These are phyloP conservation scores for Scaptomyza flava DNA, from an alignment of 2,888 invertebrate genomes.

Conservation along the genomic window DNA sequence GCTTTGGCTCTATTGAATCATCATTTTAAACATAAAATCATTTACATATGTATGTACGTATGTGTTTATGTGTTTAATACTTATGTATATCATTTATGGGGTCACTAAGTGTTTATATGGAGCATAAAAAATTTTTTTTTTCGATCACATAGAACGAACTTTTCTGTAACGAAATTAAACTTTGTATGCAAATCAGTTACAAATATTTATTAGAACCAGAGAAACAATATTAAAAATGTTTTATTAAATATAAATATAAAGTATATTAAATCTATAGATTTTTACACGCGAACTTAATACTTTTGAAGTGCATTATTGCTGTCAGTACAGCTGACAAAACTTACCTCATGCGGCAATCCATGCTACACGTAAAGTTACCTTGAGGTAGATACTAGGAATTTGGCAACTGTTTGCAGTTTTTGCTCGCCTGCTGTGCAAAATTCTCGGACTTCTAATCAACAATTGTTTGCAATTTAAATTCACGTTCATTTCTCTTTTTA, in stretches of 20 bases:
- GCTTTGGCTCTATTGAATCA: conserved; percentile 6
- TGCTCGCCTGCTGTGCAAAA: conserved; percentile 53
- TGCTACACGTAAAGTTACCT: background rate
- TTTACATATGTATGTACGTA: background rate
- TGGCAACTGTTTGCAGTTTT: conserved; percentile 20
- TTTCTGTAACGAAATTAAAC: no score
- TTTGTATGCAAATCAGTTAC: no score
- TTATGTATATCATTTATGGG: conserved; percentile 8
- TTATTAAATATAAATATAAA: no score
- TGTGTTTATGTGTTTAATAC: background rate
- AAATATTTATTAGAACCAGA: no score
- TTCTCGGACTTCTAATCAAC: conserved; percentile 61
- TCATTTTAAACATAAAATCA: background rate
- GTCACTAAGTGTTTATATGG: conserved; percentile 18
- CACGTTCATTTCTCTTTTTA: conserved; percentile 28
- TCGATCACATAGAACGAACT: no score
- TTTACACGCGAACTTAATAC: background rate
- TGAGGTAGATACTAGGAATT: background rate
- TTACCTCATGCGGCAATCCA: background rate
- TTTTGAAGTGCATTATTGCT: conserved; percentile 1
- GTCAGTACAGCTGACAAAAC: background rate
- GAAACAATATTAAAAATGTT: no score
- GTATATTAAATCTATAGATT: no score
- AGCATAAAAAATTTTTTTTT: conserved; percentile 5
- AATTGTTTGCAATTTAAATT: conserved; percentile 71